Conservation (phyloP, 2,113 vertebrate species). For the Indicator maculatus region DNA sequence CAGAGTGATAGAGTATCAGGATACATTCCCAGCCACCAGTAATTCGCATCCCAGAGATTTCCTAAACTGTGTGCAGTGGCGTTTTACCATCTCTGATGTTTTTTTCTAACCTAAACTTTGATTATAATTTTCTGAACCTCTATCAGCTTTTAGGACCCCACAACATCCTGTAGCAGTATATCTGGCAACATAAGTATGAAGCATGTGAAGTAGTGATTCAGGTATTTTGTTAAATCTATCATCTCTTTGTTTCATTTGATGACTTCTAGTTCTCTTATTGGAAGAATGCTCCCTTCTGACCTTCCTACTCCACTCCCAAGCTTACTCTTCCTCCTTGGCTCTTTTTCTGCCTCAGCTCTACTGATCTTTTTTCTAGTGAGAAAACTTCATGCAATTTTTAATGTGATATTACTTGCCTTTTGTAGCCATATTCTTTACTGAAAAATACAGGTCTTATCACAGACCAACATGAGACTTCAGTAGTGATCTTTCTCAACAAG, state of each 20-base stretch:
- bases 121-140: background rate
- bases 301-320: background rate
- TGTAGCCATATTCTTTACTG: background rate
- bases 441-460: background rate
- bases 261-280: background rate
- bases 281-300: background rate
- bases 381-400: background rate
- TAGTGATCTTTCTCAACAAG: background rate
- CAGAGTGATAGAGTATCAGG: background rate
- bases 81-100: background rate
- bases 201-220: background rate
- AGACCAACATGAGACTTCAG: background rate
- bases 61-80: background rate
- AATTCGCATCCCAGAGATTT: background rate
- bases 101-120: background rate
- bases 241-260: background rate
- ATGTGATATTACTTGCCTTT: background rate
- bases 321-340: rapidly evolving
- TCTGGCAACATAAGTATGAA: background rate
- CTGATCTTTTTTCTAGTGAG: background rate
- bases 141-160: background rate
- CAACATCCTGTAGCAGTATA: background rate
- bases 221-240: background rate
- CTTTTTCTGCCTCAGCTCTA: background rate
- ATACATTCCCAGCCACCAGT: background rate